These are phyloP conservation scores for Huso huso DNA, from an alignment of 2,797 vertebrate genomes.

Conservation along the genomic window DNA sequence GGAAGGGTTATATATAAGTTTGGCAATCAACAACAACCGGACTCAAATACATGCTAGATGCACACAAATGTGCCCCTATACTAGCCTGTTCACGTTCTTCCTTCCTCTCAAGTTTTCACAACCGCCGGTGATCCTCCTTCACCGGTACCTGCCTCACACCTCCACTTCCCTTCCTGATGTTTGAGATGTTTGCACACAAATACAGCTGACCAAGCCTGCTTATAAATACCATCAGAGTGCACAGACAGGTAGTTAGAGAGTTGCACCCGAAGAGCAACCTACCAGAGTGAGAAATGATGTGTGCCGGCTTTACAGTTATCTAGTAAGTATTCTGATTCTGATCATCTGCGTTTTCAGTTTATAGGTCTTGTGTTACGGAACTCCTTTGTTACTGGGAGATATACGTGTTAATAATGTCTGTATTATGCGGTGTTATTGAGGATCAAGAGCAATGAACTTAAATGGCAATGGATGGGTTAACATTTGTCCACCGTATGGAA, in stretches of 20 bases:
- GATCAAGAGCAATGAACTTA: too few species aligned
- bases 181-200: constrained; percentile 28
- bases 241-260: background rate
- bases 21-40: too few species aligned
- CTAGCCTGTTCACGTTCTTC: background rate
- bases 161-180: constrained; percentile 11
- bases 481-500: too few species aligned
- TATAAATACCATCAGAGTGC: constrained; percentile 9
- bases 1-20: too few species aligned
- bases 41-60: background rate
- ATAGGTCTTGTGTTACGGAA: too few species aligned
- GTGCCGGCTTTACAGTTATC: background rate
- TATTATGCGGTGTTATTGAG: too few species aligned
- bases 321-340: constrained; percentile 23
- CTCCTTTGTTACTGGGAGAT: too few species aligned
- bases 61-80: background rate
- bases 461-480: too few species aligned
- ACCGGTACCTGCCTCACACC: constrained; percentile 14
- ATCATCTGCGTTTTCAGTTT: too few species aligned
- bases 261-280: too few species aligned
- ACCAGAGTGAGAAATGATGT: background rate
- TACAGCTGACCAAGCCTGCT: constrained; percentile 28
- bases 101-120: constrained; percentile 9
- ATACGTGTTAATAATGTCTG: too few species aligned
- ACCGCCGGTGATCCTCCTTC: constrained; percentile 3